Conservation (phyloP, 1,140 invertebrate genomes). For the Geopemphigus sp. region DNA sequence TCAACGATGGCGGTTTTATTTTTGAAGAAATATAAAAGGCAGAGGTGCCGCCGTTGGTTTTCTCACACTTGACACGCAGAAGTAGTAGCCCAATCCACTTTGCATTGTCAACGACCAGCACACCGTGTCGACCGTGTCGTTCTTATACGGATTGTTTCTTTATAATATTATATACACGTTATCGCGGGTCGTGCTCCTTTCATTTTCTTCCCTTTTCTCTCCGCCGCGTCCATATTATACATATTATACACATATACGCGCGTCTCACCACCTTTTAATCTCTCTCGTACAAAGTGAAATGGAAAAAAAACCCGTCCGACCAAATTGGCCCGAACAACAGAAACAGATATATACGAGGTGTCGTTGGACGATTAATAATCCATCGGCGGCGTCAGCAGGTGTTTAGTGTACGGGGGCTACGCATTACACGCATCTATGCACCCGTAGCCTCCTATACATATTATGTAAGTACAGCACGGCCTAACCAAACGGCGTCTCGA, state of each 20-base stretch:
- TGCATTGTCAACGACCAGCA: conserved; percentile 45
- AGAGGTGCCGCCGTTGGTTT: conserved; percentile 20
- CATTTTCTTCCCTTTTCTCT: conserved; percentile 1
- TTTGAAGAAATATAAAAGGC: neutral
- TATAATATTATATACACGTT: neutral
- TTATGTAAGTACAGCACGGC: conserved; percentile 3
- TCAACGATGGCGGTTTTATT: neutral
- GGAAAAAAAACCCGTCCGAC: neutral
- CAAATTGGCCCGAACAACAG: conserved; percentile 27
- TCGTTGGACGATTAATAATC: conserved; percentile 40
- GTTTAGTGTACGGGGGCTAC: conserved; percentile 39
- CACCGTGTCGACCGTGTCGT: conserved; percentile 33
- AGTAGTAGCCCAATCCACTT: conserved; percentile 42
- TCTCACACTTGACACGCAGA: conserved; percentile 48
- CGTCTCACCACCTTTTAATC: conserved; percentile 19
- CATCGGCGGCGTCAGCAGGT: conserved; percentile 40
- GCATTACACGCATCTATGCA: conserved; percentile 44
- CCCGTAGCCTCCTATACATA: conserved; percentile 39
- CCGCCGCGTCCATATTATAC: neutral
- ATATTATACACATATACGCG: neutral
- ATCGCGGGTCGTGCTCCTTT: neutral
- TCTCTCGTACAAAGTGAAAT: neutral
- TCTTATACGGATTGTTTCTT: neutral
- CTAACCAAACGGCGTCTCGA: conserved; percentile 30
- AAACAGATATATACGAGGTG: conserved; percentile 1